Base-by-base conservation (phyloP, 1,140 invertebrate species). In the Phenacoccus solenopsis region DNA sequence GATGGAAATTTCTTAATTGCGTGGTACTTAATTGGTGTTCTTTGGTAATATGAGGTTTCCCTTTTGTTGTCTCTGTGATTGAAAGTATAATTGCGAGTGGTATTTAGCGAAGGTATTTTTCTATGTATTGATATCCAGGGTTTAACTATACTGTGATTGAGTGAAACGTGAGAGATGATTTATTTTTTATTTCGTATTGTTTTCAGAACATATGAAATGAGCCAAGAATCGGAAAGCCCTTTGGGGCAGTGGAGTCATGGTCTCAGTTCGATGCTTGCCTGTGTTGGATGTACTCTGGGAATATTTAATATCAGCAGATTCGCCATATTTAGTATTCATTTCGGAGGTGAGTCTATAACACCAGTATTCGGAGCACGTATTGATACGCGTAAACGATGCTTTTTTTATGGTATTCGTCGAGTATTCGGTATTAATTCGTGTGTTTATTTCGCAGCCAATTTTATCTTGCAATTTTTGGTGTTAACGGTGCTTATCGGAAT, bases 291-390 rank as follows among this genome's bases (percentile, higher is more conserved):
- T 76, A 93, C 90, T 1, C 78, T 94, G 68, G 91, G 91, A 27
- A 84, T 94, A 27, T 93, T 91, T 77, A 94, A 93, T 79, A 89
- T 95, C 75, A 91, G 89, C 74, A 85, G 93, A 75, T 94, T 95
- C 80, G 87, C 90, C 72, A 87, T 91, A 73, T 84, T 94, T 72
- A 91, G 90, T 73, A 84, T 93, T 73, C 87, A 91, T 76, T 95
- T 92, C 80, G 92, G 92, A 80, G 88, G 88, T 88, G 78, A 83
- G 78, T n/a, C n/a, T n/a, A 25, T 22, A 64, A 24, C 1, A 64
- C 10, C n/a, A n/a, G n/a, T n/a, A n/a, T n/a, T n/a, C n/a, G n/a
- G n/a, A n/a, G n/a, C n/a, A n/a, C 13, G 13, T n/a, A n/a, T 61
- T 61, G 21, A 13, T 21, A 21, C 57, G 57, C 9, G 9, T n/a